Evolutionary conservation across 2,888 invertebrate genomes (phyloP).

Genomic region (Adelphocoris suturalis): DNA sequence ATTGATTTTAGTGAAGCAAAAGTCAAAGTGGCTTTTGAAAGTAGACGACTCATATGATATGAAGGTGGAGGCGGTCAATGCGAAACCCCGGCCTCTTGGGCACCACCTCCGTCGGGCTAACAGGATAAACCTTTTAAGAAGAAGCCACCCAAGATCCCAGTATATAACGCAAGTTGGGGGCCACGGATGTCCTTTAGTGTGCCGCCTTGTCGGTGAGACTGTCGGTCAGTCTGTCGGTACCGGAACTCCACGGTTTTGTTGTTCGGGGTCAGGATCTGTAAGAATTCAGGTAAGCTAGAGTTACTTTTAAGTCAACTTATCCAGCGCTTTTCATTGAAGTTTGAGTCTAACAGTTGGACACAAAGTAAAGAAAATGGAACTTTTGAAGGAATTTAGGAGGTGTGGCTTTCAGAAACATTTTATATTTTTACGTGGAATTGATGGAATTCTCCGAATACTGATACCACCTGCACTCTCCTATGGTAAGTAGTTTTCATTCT

Average conservation of each 20-base stretch:
- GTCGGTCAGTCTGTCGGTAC: neutral
- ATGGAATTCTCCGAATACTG: too few relatives aligned
- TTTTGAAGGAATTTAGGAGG: too few relatives aligned
- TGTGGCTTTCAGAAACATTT: too few relatives aligned
- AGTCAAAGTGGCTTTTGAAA: too few relatives aligned
- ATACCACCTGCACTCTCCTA: too few relatives aligned
- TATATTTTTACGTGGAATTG: too few relatives aligned
- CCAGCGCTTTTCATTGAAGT: too few relatives aligned
- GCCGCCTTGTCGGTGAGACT: conserved; percentile 2
- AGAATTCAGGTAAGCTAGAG: neutral
- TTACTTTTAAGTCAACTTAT: too few relatives aligned
- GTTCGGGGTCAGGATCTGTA: neutral
- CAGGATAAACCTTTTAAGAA: conserved; percentile 69
- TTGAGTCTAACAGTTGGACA: too few relatives aligned
- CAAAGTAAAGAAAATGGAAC: too few relatives aligned
- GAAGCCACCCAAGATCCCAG: conserved; percentile 71
- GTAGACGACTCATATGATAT: neutral
- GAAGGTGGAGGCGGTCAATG: neutral
- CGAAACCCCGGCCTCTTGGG: conserved; percentile 31
- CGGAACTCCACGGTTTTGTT: neutral
- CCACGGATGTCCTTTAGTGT: conserved; percentile 61
- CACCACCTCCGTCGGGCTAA: conserved; percentile 33
- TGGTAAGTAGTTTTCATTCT: too few relatives aligned
- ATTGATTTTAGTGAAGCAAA: too few relatives aligned
- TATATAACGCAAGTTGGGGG: conserved; percentile 71